Conservation (phyloP, 1,140 invertebrate species). For the Bacillus rossius region DNA sequence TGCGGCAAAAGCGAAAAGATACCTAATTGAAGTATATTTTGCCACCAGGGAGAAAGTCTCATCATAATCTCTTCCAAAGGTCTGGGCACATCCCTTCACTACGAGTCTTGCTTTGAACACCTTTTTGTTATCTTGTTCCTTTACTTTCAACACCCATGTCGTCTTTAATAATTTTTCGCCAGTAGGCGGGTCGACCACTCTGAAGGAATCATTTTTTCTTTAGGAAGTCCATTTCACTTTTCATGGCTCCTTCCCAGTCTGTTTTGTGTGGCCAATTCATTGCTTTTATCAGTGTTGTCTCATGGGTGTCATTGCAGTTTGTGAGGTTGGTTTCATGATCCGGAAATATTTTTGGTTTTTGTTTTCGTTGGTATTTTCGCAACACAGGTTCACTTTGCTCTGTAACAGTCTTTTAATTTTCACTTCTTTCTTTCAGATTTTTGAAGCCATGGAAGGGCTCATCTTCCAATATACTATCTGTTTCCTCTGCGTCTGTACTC, state of each 20-base stretch:
- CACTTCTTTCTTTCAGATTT: background rate
- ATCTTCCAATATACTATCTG: background rate
- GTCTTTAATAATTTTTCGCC: slow-evolving; percentile 32
- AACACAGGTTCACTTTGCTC: background rate
- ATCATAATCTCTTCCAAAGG: slow-evolving; percentile 26
- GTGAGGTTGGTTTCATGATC: background rate
- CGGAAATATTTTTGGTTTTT: background rate
- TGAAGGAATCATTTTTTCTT: slow-evolving; percentile 27
- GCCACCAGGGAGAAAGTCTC: slow-evolving; percentile 26
- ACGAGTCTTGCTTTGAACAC: slow-evolving; percentile 19
- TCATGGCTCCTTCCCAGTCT: slow-evolving; percentile 30
- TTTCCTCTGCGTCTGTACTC: background rate
- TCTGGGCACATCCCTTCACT: slow-evolving; percentile 26
- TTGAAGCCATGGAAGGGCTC: background rate
- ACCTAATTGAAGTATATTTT: slow-evolving; percentile 33
- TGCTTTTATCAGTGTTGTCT: slow-evolving; percentile 21
- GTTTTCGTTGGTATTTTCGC: background rate
- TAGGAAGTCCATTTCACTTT: slow-evolving; percentile 28
- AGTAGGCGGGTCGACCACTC: slow-evolving; percentile 33
- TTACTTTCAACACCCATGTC: slow-evolving; percentile 38
- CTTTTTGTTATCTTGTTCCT: slow-evolving; percentile 17
- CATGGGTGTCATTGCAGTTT: background rate
- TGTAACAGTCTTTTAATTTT: background rate
- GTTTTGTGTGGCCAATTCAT: slow-evolving; percentile 23
- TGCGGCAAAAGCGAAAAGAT: slow-evolving; percentile 35